Evolutionary conservation across 2,797 vertebrate species (phyloP).

Genomic region (Gephyroberyx darwinii): DNA sequence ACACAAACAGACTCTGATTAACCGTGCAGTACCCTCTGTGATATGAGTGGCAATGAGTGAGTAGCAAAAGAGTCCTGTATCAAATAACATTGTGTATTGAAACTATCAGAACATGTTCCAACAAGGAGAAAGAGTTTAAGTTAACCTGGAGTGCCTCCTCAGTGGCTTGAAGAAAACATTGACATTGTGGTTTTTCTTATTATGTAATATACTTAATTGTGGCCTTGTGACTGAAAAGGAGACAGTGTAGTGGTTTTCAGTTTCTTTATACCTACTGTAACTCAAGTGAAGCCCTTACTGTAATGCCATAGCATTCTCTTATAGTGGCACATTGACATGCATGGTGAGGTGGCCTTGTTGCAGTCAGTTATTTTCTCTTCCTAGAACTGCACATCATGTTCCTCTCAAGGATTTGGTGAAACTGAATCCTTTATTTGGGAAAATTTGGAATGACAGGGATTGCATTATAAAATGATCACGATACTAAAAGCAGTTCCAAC

Average conservation of each 20-base stretch:
- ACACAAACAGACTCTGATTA: slow-evolving; percentile 67
- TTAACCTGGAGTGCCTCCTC: slow-evolving; percentile 28
- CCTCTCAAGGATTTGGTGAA: slow-evolving; percentile 59
- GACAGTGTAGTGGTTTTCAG: slow-evolving; percentile 4
- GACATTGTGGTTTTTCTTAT: slow-evolving; percentile 53
- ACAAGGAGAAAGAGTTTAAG: slow-evolving; percentile 51
- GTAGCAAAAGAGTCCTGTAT: slow-evolving; percentile 49
- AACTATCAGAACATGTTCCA: slow-evolving; percentile 55
- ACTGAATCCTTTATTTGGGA: slow-evolving; percentile 61
- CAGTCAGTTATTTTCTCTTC: slow-evolving; percentile 36
- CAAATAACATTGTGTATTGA: slow-evolving; percentile 55
- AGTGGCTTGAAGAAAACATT: slow-evolving; percentile 35
- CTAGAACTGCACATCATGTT: slow-evolving; percentile 65
- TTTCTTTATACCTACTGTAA: slow-evolving; percentile 6
- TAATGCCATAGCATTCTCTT: slow-evolving; percentile 8
- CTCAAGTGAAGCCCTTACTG: not conserved
- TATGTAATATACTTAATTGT: slow-evolving; percentile 58
- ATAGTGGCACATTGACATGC: slow-evolving; percentile 9
- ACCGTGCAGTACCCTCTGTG: slow-evolving; percentile 43
- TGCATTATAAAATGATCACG: slow-evolving; percentile 66
- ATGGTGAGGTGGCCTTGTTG: slow-evolving; percentile 9
- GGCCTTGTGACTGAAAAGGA: slow-evolving; percentile 42
- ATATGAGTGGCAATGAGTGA: slow-evolving; percentile 50
- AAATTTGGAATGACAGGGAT: slow-evolving; percentile 58
- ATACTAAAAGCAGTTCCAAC: slow-evolving; percentile 68